Evolutionary conservation across 2,797 vertebrate genomes (phyloP), one percentile per base, ranked within the genome.

Genomic region (Columba guinea): DNA sequence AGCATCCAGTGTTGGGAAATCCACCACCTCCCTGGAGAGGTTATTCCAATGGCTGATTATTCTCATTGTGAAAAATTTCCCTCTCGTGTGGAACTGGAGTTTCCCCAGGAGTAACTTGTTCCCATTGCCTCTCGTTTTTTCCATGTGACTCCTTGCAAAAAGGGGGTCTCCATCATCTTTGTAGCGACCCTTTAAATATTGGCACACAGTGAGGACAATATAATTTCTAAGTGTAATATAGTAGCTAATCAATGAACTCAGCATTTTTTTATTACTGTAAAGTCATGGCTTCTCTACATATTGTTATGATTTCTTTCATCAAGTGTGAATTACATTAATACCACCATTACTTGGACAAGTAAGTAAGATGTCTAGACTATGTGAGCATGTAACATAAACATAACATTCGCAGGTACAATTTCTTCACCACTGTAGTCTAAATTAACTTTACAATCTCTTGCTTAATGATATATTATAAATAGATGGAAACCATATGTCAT

Each of bases 361-460:
- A 67, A 39, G 55, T 69, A 83, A 86, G 58, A 48, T 37, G 84
- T 91, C 76, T 83, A 80, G 79, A 93, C 53, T 34, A 51, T 6
- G 26, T 39, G 32, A 91, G 62, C 48, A 35, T 18, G 44, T 75
- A 91, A 75, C 35, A 83, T 79, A 95, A 95, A 73, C 60, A 76
- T 35, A 76, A 39, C n/a, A 44, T 69, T 93, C 64, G 90, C 3
- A 13, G 58, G 19, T 78, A 74, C 67, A 27, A n/a, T 68, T 93
- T 94, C 92, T 76, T 79, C 51, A 87, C 48, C 49, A 27, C 22
- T 85, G 35, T 27, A 93, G 71, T 81, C 9, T 56, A 37, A 95
- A 90, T 85, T 85, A 96, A 81, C 13, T 64, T 90, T 34, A 59
- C 52, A 91, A 64, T 53, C 68, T 74, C 65, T 88, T 77, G 34